These are phyloP conservation scores for Propithecus coquereli DNA, from an alignment of 2,113 vertebrate genomes.

Conservation along the genomic window DNA sequence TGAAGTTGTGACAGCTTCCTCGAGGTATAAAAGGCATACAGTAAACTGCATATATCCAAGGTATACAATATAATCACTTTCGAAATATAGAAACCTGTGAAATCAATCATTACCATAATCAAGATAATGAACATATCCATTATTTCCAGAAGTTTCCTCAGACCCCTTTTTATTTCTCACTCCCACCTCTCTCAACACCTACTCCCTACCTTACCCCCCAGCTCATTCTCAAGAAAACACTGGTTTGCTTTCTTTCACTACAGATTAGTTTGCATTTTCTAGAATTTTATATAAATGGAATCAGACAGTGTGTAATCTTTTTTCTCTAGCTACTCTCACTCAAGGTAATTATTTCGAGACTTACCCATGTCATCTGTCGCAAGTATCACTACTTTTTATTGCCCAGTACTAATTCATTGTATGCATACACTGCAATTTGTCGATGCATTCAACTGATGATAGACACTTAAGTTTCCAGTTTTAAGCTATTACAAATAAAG, in stretches of 20 bases:
- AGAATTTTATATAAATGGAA: neutral
- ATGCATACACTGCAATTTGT: neutral
- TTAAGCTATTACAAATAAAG: neutral
- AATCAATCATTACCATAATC: constrained; percentile 34
- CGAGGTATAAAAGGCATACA: neutral
- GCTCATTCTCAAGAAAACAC: neutral
- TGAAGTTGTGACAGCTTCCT: neutral
- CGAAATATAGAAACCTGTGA: constrained; percentile 4
- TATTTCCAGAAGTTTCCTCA: neutral
- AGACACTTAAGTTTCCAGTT: neutral
- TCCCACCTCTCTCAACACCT: neutral
- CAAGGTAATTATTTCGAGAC: neutral
- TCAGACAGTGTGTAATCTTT: neutral
- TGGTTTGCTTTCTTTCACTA: neutral
- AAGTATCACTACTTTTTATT: neutral
- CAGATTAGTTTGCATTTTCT: neutral
- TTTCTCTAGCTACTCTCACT: neutral
- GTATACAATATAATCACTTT: neutral
- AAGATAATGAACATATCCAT: neutral
- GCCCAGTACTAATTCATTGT: neutral
- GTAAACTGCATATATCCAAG: neutral
- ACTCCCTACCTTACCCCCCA: neutral
- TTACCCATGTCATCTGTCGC: neutral
- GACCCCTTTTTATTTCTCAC: neutral
- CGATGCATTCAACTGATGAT: neutral